Conservation (phyloP, 2,888 invertebrate genomes). For the Hirtodrosophila cameraria region DNA sequence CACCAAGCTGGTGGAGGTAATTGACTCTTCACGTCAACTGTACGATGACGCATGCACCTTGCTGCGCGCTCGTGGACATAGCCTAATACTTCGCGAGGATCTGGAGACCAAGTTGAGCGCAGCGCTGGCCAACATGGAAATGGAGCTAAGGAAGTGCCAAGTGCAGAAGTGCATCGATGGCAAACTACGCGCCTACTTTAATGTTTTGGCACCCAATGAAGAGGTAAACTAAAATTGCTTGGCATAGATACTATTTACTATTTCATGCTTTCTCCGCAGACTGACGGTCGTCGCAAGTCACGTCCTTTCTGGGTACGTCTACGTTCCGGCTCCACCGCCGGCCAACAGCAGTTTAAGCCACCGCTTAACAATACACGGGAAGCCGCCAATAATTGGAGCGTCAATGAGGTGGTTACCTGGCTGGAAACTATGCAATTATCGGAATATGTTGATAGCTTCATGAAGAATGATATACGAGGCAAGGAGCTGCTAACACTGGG, state of each 20-base stretch:
- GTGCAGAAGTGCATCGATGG: constrained; percentile 84
- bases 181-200: constrained; percentile 83
- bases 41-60: constrained; percentile 90
- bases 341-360: constrained; percentile 75
- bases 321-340: constrained; percentile 84
- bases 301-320: constrained; percentile 89
- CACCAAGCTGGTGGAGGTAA: constrained; percentile 88
- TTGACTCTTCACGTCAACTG: constrained; percentile 85
- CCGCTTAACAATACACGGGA: constrained; percentile 84
- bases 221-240: constrained; percentile 68
- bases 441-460: constrained; percentile 96
- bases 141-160: constrained; percentile 89
- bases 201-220: constrained; percentile 83
- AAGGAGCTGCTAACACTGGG: constrained; percentile 94
- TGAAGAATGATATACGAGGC: constrained; percentile 95
- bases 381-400: constrained; percentile 90
- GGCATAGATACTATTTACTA: not conserved
- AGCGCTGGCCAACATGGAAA: constrained; percentile 88
- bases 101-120: constrained; percentile 88
- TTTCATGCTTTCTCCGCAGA: constrained; percentile 52
- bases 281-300: constrained; percentile 86
- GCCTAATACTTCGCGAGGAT: constrained; percentile 87
- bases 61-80: constrained; percentile 88
- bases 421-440: constrained; percentile 93
- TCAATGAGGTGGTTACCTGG: constrained; percentile 95